Base-by-base conservation (phyloP, 2,888 invertebrate genomes). In the Euclidia mi region DNA sequence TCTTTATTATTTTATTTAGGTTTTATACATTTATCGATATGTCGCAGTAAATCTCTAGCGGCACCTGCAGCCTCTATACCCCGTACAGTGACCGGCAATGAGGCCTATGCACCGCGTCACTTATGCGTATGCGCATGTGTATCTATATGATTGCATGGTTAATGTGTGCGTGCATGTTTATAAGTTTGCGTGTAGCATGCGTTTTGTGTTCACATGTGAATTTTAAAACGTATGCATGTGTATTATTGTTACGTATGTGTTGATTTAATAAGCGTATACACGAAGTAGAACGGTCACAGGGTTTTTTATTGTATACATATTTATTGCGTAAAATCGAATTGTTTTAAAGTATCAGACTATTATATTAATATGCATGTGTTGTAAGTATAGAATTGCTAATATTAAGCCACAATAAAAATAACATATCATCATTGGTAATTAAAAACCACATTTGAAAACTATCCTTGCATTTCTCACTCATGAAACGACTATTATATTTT, bases 21-120 rank as follows among this genome's bases (percentile, higher is more conserved):
- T n/a, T n/a, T n/a, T n/a, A n/a, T n/a, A n/a, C n/a, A n/a, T 25
- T 25, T 6, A 66, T 71, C 66, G 58, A 68, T 56, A 56, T 0
- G 0, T 34, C 2, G 2, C 18, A 9, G 12, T n/a, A 7, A 25
- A 15, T 46, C 65, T 38, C 65, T 72, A 68, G 12, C 15, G 18
- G 11, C 70, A 76, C 80, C 78, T 81, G 84, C 78, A 79, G 68
- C 49, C 64, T 74, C 71, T 72, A 72, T 61, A 66, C 60, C 57
- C 71, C 81, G 88, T 78, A 85, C 89, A 87, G 81, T 88, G 89
- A 90, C 90, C 90, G 84, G 78, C 79, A 90, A 88, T 84, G 84
- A 76, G 88, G 88, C 65, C 56, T 75, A 60, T 67, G 67, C 56
- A 56, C 32, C 50, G 48, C 47, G 42, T 52, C 29, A 49, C 42